A percentile compares a stretch with the other conserved stretches of the same genome.
Conservation (phyloP, 2,888 invertebrate species). For the Drosophila anomelani region DNA sequence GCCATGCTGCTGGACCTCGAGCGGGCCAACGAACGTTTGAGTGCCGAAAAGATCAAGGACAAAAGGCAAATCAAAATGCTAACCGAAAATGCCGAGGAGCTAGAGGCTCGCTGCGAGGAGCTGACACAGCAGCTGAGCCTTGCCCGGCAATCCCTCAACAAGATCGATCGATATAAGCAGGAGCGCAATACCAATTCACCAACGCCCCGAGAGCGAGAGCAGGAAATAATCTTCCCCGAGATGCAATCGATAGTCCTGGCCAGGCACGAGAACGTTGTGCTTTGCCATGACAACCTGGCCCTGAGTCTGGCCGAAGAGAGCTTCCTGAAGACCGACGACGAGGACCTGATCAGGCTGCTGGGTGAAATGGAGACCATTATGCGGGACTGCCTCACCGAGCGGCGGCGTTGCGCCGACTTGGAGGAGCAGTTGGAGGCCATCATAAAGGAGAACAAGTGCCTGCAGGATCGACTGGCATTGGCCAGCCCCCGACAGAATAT, state of each 20-base stretch:
- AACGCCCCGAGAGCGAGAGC: slow-evolving; percentile 1
- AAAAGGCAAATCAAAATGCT: slow-evolving; percentile 95
- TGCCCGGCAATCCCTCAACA: slow-evolving; percentile 87
- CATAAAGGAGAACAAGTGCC: slow-evolving; percentile 84
- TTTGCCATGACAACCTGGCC: slow-evolving; percentile 51
- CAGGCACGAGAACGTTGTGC: slow-evolving; percentile 70
- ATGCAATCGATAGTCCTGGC: slow-evolving; percentile 59
- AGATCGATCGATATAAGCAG: slow-evolving; percentile 85
- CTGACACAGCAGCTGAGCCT: slow-evolving; percentile 92
- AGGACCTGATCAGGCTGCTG: slow-evolving; percentile 86
- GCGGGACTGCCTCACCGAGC: slow-evolving; percentile 89
- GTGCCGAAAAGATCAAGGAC: slow-evolving; percentile 92
- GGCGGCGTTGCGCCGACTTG: slow-evolving; percentile 90
- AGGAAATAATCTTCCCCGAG: slow-evolving; percentile 17
- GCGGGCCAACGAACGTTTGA: slow-evolving; percentile 93
- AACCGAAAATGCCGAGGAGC: slow-evolving; percentile 90
- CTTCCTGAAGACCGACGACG: slow-evolving; percentile 66
- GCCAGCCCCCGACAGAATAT: slow-evolving; percentile 89
- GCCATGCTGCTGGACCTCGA: slow-evolving; percentile 93
- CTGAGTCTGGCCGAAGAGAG: slow-evolving; percentile 52
- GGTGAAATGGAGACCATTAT: slow-evolving; percentile 90
- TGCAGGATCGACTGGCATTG: slow-evolving; percentile 83
- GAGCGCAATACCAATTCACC: slow-evolving; percentile 55
- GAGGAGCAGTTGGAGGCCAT: slow-evolving; percentile 90
- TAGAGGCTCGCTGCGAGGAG: slow-evolving; percentile 94